Percentiles rank a stretch among this genome's conserved stretches.
phyloP scores from a whole-genome alignment of 2,113 vertebrate species.

The Synchiropus splendidus region DNA sequence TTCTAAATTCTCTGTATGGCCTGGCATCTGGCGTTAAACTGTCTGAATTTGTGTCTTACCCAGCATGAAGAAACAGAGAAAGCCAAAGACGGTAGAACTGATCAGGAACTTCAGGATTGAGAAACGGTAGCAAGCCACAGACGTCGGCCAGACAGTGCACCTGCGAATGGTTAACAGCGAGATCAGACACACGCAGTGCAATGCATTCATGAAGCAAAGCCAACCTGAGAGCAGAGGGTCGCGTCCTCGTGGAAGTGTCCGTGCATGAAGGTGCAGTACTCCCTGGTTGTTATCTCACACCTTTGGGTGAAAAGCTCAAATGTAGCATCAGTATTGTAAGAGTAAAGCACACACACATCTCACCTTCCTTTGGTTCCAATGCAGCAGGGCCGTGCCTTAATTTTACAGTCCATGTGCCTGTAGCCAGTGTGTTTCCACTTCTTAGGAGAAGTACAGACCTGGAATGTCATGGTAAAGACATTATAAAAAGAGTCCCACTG shows the following conservation, averaged over 20 bases:
- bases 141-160: constrained; percentile 89
- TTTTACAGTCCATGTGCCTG: constrained; percentile 84
- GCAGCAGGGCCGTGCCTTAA: constrained; percentile 92
- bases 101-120: constrained; percentile 85
- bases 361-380: constrained; percentile 96
- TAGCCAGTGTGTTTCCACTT: constrained; percentile 77
- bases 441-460: constrained; percentile 82
- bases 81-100: constrained; percentile 97
- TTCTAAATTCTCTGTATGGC: too few relatives aligned
- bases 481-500: not conserved
- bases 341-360: constrained; percentile 13
- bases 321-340: not conserved
- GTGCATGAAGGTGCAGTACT: constrained; percentile 93
- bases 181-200: constrained; percentile 15
- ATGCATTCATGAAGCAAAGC: too few relatives aligned
- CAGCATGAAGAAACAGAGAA: constrained; percentile 90
- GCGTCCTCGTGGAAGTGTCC: constrained; percentile 96
- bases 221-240: constrained; percentile 94
- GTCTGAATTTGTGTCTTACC: too few relatives aligned
- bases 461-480: not conserved
- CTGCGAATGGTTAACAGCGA: constrained; percentile 43
- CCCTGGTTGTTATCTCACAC: constrained; percentile 89
- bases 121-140: constrained; percentile 89
- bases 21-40: too few relatives aligned
- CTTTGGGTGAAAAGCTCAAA: constrained; percentile 45